phyloP scores from a whole-genome alignment of 2,113 vertebrate genomes.

The Gobiocypris rarus region DNA sequence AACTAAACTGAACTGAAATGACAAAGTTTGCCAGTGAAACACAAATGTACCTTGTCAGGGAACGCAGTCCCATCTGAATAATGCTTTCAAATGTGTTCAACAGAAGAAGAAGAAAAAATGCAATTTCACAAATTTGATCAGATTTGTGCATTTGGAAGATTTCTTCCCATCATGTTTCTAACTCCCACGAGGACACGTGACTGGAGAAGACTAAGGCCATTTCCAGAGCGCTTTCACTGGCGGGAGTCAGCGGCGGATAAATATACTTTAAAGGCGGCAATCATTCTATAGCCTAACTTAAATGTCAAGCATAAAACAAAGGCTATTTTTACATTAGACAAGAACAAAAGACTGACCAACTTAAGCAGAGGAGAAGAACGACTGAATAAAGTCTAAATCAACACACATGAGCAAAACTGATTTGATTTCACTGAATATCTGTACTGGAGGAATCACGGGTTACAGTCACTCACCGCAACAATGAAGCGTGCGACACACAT shows the following conservation, averaged over 20 bases:
- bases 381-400: neutral
- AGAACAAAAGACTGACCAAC: neutral
- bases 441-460: neutral
- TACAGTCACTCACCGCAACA: neutral
- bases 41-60: neutral
- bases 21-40: neutral
- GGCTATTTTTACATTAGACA: neutral
- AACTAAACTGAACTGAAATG: neutral
- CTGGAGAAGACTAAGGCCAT: too few species aligned
- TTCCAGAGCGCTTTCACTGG: too few species aligned
- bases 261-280: neutral
- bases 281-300: neutral
- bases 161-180: neutral
- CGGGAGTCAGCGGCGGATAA: neutral
- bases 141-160: slow-evolving; percentile 14
- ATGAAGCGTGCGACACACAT: neutral
- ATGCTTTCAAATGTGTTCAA: slow-evolving; percentile 8
- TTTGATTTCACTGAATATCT: too few species aligned
- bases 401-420: too few species aligned
- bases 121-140: slow-evolving; percentile 15
- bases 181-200: neutral
- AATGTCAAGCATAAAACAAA: slow-evolving; percentile 21
- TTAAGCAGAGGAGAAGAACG: neutral
- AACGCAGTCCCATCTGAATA: slow-evolving; percentile 5
- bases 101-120: neutral